phyloP scores from a whole-genome alignment of 2,888 invertebrate species.

The Xanthorhoe designata region DNA sequence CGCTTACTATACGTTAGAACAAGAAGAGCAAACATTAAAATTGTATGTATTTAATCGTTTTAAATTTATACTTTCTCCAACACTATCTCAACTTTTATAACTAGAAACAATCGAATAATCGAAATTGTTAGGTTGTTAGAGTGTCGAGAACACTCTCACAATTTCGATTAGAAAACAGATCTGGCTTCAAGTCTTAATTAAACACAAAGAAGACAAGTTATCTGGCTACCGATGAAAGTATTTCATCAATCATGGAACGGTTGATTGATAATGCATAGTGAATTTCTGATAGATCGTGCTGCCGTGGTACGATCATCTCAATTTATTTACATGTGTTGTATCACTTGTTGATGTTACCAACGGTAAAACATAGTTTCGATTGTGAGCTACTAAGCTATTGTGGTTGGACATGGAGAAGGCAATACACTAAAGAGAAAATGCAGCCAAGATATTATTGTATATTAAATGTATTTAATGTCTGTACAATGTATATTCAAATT shows the following conservation, averaged over 20 bases:
- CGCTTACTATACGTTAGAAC: too few relatives aligned
- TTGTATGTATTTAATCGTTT: too few relatives aligned
- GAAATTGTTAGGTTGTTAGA: too few relatives aligned
- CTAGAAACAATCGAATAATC: too few relatives aligned
- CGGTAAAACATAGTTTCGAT: conserved; percentile 66
- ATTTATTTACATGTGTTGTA: conserved; percentile 84
- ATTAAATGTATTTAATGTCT: neutral
- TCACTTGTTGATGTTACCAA: conserved; percentile 81
- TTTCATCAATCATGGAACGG: conserved; percentile 80
- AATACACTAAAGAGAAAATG: neutral
- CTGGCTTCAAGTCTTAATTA: conserved; percentile 76
- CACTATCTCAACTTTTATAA: too few relatives aligned
- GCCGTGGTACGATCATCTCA: conserved; percentile 77
- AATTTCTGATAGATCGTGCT: conserved; percentile 76
- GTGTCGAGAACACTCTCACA: neutral
- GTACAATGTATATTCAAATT: too few relatives aligned
- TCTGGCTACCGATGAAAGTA: conserved; percentile 82
- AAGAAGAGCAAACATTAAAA: too few relatives aligned
- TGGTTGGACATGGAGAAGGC: conserved; percentile 30
- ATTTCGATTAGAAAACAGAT: neutral
- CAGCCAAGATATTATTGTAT: neutral
- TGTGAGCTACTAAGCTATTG: conserved; percentile 6
- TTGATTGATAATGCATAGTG: conserved; percentile 79
- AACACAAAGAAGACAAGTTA: conserved; percentile 78
- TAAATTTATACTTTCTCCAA: too few relatives aligned